These are phyloP conservation scores for Acanthis flammea DNA, from an alignment of 2,797 vertebrate genomes.

Conservation along the genomic window DNA sequence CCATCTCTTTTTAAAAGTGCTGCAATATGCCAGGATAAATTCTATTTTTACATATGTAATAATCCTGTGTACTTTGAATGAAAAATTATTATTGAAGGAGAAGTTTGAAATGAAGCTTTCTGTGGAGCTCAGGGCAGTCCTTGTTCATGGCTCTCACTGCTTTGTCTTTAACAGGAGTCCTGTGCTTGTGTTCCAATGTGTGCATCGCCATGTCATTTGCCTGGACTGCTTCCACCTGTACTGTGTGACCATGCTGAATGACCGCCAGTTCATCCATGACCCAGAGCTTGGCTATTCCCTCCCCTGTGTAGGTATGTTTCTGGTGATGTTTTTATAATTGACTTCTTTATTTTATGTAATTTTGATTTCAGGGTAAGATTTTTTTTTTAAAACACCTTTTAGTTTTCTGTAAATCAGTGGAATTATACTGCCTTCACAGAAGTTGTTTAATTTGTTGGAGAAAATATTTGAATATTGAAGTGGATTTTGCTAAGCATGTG, in stretches of 20 bases:
- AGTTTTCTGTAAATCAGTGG: background rate
- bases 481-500: background rate
- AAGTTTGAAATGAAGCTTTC: background rate
- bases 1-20: background rate
- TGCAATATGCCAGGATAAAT: background rate
- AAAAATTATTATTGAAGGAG: background rate
- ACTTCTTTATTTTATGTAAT: background rate
- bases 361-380: background rate
- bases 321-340: background rate
- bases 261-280: conserved; percentile 84
- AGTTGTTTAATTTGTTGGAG: background rate
- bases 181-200: conserved; percentile 87
- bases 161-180: conserved; percentile 77
- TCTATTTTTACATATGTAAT: accelerated
- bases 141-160: background rate
- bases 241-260: conserved; percentile 85
- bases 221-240: conserved; percentile 89
- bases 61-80: background rate
- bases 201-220: conserved; percentile 87
- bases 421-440: background rate
- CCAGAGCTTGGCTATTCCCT: conserved; percentile 86
- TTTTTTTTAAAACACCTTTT: background rate
- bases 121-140: background rate
- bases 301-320: conserved; percentile 84
- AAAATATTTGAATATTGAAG: background rate